Conservation (phyloP, 2,113 vertebrate genomes). For the Fulmarus glacialis region DNA sequence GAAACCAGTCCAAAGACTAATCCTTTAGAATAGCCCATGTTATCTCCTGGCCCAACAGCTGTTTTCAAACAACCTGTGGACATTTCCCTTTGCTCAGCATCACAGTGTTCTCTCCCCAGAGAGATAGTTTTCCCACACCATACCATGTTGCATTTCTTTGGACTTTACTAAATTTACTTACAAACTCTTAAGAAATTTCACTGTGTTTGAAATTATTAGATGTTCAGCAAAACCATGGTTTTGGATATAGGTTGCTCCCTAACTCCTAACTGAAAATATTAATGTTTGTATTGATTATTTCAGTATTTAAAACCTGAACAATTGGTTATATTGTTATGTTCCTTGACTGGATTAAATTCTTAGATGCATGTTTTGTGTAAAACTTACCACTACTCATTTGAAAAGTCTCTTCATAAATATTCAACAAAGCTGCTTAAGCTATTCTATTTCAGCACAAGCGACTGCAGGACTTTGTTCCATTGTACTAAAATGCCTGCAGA, state of each 20-base stretch:
- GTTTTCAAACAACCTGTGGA: background rate
- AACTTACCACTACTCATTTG: background rate
- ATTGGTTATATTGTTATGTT: background rate
- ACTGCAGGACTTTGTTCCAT: background rate
- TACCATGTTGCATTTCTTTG: background rate
- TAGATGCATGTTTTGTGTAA: background rate
- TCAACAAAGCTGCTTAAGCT: background rate
- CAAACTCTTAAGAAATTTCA: background rate
- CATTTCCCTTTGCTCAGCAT: background rate
- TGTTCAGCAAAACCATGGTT: background rate
- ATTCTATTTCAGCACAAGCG: background rate
- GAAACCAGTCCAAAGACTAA: background rate
- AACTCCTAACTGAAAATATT: background rate
- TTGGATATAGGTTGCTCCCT: background rate
- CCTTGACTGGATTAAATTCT: background rate
- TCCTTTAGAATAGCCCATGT: background rate
- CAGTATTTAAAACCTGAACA: background rate
- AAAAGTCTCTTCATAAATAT: background rate
- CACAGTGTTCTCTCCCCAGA: background rate
- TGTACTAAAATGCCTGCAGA: background rate
- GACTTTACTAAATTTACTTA: background rate
- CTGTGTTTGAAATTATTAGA: background rate
- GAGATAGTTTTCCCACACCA: accelerated
- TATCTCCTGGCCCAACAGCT: background rate
- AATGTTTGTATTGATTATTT: background rate